Percentiles rank a stretch among this genome's conserved stretches.
These are phyloP conservation scores for Leptinotarsa lineolata DNA, from an alignment of 1,140 invertebrate species.

Conservation along the genomic window DNA sequence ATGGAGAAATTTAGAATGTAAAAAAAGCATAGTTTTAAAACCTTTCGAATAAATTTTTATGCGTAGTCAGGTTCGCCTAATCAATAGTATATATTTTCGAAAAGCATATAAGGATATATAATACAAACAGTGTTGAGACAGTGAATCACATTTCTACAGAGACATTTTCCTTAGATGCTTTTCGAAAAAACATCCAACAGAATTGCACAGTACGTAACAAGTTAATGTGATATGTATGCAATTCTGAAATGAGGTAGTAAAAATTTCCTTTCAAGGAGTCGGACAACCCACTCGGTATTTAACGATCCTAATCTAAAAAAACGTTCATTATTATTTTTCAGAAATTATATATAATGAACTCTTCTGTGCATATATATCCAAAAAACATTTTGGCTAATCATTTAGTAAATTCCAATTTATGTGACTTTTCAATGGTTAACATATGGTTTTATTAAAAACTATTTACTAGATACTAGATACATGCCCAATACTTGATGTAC, in stretches of 20 bases:
- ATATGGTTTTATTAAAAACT: too few species aligned
- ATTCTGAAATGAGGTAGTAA: neutral
- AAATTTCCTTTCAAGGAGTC: neutral
- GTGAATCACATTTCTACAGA: neutral
- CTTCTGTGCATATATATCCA: too few species aligned
- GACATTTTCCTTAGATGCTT: neutral
- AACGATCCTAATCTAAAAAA: too few species aligned
- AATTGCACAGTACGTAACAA: neutral
- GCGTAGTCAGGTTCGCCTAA: neutral
- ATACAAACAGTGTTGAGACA: neutral
- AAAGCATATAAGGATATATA: neutral
- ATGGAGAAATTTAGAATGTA: slow-evolving; percentile 38
- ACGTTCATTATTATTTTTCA: too few species aligned
- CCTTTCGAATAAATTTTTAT: neutral
- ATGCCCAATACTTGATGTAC: too few species aligned
- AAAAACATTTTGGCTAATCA: too few species aligned
- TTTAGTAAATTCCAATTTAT: too few species aligned
- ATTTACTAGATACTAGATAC: too few species aligned
- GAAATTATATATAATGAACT: too few species aligned
- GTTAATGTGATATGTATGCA: neutral
- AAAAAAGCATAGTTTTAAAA: slow-evolving; percentile 11
- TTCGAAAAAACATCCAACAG: neutral
- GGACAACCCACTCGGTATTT: too few species aligned
- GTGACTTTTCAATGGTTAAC: too few species aligned
- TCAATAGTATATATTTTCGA: neutral